Evolutionary conservation across 2,113 vertebrate species (phyloP), one percentile per base, ranked within the genome.

Genomic region (Heptranchias perlo): DNA sequence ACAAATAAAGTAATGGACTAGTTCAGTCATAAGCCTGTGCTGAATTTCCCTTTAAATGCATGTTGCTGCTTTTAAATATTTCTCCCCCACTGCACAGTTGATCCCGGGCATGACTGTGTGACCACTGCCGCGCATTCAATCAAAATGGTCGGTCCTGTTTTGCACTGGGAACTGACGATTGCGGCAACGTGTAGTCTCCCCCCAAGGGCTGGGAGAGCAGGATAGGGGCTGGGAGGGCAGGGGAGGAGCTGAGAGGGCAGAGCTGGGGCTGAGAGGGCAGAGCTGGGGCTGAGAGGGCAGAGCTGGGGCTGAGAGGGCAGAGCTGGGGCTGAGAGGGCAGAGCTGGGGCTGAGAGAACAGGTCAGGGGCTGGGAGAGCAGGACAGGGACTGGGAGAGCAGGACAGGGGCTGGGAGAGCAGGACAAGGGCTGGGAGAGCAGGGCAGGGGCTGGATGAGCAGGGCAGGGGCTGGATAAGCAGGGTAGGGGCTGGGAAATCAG

Each of bases 301-400:
- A 18, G 16, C 52, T 3, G 52, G 6, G 52, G 52, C 52, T 54
- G 52, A 44, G 89, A 78, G 96, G 96, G 96, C 69, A 96, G n/a
- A n/a, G n/a, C n/a, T n/a, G 96, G 96, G 96, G 96, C 96, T 97
- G 96, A 65, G 18, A 65, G 21, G 64, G 21, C 64, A 21, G 23
- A 23, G 25, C 23, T 25, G 16, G 16, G 62, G 62, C 62, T 64
- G 64, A 18, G 64, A 65, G 64, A 23, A 23, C 14, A 5, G 21
- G 21, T 5, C 58, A 58, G 58, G 65, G 18, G 64, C 14, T 23
- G 64, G 64, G 64, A 4, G 16, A 65, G 64, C n/a, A 4, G 64
- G 64, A 18, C 18, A 65, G 64, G 21, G 18, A 8, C 64, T 18
- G 21, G 23, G 16, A 25, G 64, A 67, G 64, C 14, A 18, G 64